phyloP scores from a whole-genome alignment of 2,113 vertebrate genomes.

The Hypomesus transpacificus region DNA sequence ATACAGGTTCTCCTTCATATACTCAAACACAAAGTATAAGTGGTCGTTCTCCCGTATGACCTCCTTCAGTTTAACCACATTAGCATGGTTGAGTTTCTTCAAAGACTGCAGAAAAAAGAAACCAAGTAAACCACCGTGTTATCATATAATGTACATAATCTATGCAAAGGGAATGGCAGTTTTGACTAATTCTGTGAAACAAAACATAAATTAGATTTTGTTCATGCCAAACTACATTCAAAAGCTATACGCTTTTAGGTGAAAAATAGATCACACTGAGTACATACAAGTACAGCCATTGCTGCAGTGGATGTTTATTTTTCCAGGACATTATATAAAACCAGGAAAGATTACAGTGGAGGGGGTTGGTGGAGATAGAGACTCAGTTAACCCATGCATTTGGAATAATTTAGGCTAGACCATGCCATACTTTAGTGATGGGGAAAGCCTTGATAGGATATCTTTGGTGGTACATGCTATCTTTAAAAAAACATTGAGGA shows the following conservation, averaged over 20 bases:
- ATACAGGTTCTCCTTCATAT: constrained; percentile 99
- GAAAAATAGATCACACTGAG: background rate
- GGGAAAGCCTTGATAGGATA: constrained; percentile 32
- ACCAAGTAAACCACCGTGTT: constrained; percentile 7
- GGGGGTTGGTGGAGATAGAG: constrained; percentile 29
- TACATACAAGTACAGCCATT: background rate
- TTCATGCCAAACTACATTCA: background rate
- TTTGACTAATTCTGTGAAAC: too few relatives aligned
- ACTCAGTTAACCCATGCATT: constrained; percentile 43
- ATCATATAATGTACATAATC: background rate
- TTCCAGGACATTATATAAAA: background rate
- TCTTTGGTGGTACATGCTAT: constrained; percentile 46
- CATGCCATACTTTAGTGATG: constrained; percentile 52
- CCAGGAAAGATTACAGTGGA: constrained; percentile 24
- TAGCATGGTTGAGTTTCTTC: constrained; percentile 98
- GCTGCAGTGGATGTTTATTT: constrained; percentile 19
- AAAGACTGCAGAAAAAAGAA: constrained; percentile 78
- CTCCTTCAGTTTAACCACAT: constrained; percentile 97
- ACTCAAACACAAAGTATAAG: constrained; percentile 98
- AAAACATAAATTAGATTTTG: background rate
- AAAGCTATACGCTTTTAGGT: background rate
- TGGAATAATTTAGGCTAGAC: constrained; percentile 45
- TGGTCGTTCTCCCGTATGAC: constrained; percentile 98
- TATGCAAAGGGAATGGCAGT: too few relatives aligned
- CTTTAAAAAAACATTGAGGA: constrained; percentile 7